Evolutionary conservation across 2,888 invertebrate species (phyloP).

Genomic region (Drosophila picticornis): DNA sequence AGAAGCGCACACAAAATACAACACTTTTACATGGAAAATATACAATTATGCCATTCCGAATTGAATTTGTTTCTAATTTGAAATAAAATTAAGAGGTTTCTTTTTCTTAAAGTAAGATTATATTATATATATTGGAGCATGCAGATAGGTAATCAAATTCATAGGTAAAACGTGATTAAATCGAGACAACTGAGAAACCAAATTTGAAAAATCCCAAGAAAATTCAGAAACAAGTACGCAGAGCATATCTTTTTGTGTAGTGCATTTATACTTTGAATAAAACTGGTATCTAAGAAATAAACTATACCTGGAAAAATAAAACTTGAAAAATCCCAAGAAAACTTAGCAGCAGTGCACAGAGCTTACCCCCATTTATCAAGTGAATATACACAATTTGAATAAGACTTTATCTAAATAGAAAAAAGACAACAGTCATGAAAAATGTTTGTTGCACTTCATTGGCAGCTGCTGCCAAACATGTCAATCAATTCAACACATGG

Average conservation of each 20-base stretch:
- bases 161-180: not conserved
- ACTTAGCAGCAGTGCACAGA: not conserved
- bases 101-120: not conserved
- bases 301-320: not conserved
- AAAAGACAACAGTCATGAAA: slow-evolving; percentile 7
- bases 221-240: not conserved
- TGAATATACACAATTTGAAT: not conserved
- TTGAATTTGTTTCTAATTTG: not conserved
- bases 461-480: slow-evolving; percentile 74
- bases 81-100: not conserved
- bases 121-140: not conserved
- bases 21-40: not conserved
- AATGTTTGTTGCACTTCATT: slow-evolving; percentile 47
- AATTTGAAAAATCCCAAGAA: not conserved
- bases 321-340: not conserved
- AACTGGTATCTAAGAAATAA: not conserved
- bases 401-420: not conserved
- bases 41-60: not conserved
- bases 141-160: not conserved
- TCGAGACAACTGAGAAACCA: not conserved
- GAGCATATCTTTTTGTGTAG: not conserved
- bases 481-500: slow-evolving; percentile 57
- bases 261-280: not conserved
- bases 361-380: not conserved
- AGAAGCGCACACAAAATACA: not conserved